These are phyloP conservation scores for Mormyrus hasselquistii DNA, from an alignment of 2,797 vertebrate species.

Conservation along the genomic window DNA sequence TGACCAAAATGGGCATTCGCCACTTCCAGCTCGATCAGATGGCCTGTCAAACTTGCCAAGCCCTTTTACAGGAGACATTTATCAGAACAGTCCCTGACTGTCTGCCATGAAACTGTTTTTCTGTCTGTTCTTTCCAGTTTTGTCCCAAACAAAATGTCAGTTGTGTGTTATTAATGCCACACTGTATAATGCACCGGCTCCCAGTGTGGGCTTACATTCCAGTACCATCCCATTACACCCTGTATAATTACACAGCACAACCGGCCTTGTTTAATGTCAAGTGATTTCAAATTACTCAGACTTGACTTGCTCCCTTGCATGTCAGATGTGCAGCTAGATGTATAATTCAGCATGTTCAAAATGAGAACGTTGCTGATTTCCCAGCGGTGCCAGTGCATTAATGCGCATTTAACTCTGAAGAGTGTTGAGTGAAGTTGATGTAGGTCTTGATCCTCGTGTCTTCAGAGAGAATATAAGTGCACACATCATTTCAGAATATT, in stretches of 20 bases:
- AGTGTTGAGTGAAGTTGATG: neutral
- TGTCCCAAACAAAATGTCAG: constrained; percentile 1
- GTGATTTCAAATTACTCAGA: constrained; percentile 5
- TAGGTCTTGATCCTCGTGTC: neutral
- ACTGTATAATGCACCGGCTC: neutral
- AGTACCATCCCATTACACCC: neutral
- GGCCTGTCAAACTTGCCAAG: neutral
- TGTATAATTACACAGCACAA: constrained; percentile 12
- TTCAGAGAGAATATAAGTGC: neutral
- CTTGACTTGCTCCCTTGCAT: neutral
- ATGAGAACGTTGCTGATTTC: neutral
- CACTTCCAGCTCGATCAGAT: neutral
- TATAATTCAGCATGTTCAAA: neutral
- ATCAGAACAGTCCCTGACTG: neutral
- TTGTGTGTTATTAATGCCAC: neutral
- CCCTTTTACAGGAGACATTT: neutral
- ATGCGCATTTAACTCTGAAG: neutral
- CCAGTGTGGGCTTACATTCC: neutral
- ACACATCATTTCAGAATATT: neutral
- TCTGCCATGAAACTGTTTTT: neutral
- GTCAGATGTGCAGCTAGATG: neutral
- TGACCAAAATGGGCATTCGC: neutral
- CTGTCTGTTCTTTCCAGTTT: neutral
- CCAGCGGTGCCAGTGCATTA: neutral
- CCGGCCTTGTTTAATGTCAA: neutral